A percentile compares a stretch with the other conserved stretches of the same genome.
These are phyloP conservation scores for Sapayoa aenigma DNA, from an alignment of 2,113 vertebrate species.

Conservation along the genomic window DNA sequence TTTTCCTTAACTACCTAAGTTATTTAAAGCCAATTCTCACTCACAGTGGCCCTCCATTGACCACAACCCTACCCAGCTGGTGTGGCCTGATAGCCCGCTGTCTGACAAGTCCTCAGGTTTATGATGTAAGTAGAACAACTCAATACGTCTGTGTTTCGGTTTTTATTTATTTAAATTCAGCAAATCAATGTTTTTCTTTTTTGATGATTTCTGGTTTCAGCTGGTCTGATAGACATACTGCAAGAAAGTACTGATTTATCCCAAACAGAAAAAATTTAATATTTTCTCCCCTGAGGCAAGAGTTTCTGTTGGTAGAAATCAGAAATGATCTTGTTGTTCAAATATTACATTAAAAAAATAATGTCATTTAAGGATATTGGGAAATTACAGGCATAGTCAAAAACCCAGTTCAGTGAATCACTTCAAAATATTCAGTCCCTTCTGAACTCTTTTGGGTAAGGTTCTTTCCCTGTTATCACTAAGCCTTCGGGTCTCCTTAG, in stretches of 20 bases:
- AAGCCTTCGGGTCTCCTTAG: background rate
- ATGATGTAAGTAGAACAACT: conserved; percentile 82
- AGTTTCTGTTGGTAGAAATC: background rate
- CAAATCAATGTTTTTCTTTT: background rate
- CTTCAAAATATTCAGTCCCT: background rate
- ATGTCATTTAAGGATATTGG: background rate
- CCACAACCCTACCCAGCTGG: conserved; percentile 90
- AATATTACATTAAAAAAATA: background rate
- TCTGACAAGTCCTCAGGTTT: conserved; percentile 91
- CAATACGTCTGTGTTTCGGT: background rate
- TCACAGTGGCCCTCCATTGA: conserved; percentile 92
- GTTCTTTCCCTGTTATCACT: background rate
- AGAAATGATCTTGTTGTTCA: background rate
- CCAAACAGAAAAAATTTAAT: background rate
- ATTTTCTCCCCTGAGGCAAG: background rate
- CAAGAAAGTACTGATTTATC: background rate
- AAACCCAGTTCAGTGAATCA: background rate
- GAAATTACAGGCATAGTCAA: background rate
- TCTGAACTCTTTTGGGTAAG: background rate
- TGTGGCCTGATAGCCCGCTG: conserved; percentile 92
- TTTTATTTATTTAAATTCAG: background rate
- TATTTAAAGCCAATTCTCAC: conserved; percentile 97
- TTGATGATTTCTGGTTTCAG: background rate
- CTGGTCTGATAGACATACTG: background rate
- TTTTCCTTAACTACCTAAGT: conserved; percentile 83